These are phyloP conservation scores for Ophonus ardosiacus DNA, from an alignment of 2,888 invertebrate species.

Conservation along the genomic window DNA sequence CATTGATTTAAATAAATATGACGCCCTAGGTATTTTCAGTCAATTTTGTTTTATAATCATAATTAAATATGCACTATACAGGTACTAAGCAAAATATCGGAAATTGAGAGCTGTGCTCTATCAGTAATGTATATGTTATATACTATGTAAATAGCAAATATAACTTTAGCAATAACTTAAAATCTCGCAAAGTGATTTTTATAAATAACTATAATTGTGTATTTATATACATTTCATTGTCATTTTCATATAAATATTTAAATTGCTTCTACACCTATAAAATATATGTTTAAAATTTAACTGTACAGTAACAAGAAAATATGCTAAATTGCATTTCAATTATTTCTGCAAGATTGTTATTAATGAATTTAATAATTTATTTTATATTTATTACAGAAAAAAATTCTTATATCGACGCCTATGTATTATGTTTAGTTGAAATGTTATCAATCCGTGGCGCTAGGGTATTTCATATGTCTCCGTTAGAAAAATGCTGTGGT, in stretches of 20 bases:
- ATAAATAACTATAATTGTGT: constrained; percentile 24
- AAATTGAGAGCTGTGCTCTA: constrained; percentile 49
- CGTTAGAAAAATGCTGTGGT: constrained; percentile 60
- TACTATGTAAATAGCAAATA: constrained; percentile 58
- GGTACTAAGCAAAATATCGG: constrained; percentile 38
- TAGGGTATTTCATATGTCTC: constrained; percentile 45
- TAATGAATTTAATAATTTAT: constrained; percentile 24
- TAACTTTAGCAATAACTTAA: constrained; percentile 54
- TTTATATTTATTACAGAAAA: constrained; percentile 47
- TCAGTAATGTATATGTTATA: constrained; percentile 46
- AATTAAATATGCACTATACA: constrained; percentile 13
- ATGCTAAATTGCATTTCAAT: background rate
- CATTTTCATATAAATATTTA: constrained; percentile 52
- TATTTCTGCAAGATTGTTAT: background rate
- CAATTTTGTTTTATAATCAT: background rate
- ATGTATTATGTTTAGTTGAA: constrained; percentile 53
- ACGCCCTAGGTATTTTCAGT: background rate
- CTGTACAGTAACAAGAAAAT: background rate
- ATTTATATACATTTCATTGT: constrained; percentile 13
- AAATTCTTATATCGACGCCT: constrained; percentile 59
- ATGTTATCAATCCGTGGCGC: constrained; percentile 55
- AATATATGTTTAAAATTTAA: background rate
- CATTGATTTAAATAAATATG: background rate
- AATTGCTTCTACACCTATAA: background rate
- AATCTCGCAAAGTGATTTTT: constrained; percentile 36